phyloP scores from a whole-genome alignment of 2,797 vertebrate genomes.

The Leontocebus nigricollis region DNA sequence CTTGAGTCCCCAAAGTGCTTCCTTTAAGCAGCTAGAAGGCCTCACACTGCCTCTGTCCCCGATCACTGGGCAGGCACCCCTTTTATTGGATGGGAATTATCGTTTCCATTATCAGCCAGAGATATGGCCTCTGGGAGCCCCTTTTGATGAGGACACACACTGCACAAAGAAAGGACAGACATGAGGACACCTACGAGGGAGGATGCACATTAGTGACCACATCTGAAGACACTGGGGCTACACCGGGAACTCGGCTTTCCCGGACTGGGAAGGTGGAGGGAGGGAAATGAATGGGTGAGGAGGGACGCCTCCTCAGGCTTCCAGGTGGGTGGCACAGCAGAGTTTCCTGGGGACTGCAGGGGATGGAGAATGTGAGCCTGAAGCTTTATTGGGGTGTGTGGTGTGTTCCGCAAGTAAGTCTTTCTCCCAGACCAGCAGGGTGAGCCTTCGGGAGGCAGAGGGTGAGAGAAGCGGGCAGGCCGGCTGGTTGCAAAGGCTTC shows the following conservation, averaged over 20 bases:
- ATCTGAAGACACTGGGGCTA: background rate
- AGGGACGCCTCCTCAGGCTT: background rate
- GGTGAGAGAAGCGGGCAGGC: background rate
- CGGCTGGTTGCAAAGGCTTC: background rate
- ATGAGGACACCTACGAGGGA: background rate
- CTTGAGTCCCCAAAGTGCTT: background rate
- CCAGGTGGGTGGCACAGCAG: too few relatives aligned
- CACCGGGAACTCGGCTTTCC: background rate
- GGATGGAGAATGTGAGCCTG: background rate
- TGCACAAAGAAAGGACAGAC: background rate
- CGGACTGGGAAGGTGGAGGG: background rate
- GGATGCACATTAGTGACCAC: background rate
- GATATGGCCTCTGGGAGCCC: background rate
- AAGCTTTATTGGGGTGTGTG: background rate
- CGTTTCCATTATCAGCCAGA: background rate
- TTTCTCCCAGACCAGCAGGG: background rate
- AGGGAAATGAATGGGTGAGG: background rate
- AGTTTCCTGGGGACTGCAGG: background rate
- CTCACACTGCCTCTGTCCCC: background rate
- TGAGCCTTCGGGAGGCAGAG: background rate
- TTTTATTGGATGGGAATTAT: background rate
- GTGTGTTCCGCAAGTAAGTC: background rate
- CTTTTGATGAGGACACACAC: background rate
- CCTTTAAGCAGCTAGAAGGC: background rate
- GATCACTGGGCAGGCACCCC: background rate